A percentile compares a stretch with the other conserved stretches of the same genome.
Evolutionary conservation across 1,140 invertebrate genomes (phyloP).

Genomic region (Conopomorpha cramerella): DNA sequence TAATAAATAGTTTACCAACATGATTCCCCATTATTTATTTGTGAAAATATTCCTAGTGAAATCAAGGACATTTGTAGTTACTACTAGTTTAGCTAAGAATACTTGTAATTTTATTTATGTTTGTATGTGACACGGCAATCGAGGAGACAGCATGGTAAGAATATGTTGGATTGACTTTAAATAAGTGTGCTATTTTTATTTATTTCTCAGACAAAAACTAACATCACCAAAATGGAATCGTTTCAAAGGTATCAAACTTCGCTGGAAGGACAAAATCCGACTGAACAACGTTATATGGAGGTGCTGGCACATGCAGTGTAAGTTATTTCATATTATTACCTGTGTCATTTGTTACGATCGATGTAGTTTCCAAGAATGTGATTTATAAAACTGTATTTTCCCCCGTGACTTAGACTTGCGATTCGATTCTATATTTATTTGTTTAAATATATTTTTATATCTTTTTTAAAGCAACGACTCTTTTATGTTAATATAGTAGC

Average conservation of each 20-base stretch:
- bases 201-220: conserved; percentile 87
- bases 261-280: conserved; percentile 98
- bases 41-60: conserved; percentile 32
- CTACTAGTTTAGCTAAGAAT: too few relatives aligned
- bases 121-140: conserved; percentile 26
- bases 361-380: too few relatives aligned
- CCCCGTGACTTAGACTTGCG: too few relatives aligned
- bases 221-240: conserved; percentile 99
- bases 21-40: too few relatives aligned
- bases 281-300: conserved; percentile 99
- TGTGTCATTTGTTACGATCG: too few relatives aligned
- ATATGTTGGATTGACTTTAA: too few relatives aligned
- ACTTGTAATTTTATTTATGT: conserved; percentile 20
- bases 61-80: conserved; percentile 32
- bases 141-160: conserved; percentile 32
- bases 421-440: too few relatives aligned
- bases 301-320: conserved; percentile 99
- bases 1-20: conserved; percentile 12
- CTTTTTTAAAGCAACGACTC: too few relatives aligned
- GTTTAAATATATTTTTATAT: too few relatives aligned
- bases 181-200: conserved; percentile 14
- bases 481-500: too few relatives aligned
- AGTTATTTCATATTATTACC: conserved; percentile 60
- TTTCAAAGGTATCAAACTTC: conserved; percentile 95
- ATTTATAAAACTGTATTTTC: too few relatives aligned